Evolutionary conservation across 2,888 invertebrate genomes (phyloP), one percentile per base, ranked within the genome.

Genomic region (Parascotia fuliginaria): DNA sequence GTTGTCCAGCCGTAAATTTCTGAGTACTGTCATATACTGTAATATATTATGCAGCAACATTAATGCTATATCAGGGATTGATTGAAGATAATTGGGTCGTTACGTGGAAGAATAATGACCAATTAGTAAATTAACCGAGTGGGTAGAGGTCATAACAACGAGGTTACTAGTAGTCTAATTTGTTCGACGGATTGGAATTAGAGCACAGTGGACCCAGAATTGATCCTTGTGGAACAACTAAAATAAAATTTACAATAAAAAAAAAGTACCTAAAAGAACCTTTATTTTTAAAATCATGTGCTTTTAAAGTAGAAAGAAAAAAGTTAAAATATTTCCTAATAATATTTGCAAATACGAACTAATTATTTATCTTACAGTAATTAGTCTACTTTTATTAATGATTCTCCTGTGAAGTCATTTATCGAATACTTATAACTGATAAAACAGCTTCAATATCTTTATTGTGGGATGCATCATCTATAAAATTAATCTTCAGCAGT

Each of bases 1-100:
- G 53, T 73, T 66, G 64, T 70, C 70, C 60, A 65, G 71, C 57
- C 42, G 67, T 83, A 78, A 83, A 85, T 81, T 79, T 75, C 70
- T 55, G 54, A 65, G 64, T 71, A 76, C 77, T 82, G 80, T 83
- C 82, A 81, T 83, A 79, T 78, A 79, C 50, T 60, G 71, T 53
- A 73, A 76, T 81, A 80, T 76, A 79, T 81, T 79, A 78, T 76
- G 73, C 77, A 79, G 68, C 77, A 74, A 82, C 74, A 76, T 84
- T 83, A 82, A 85, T 81, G 77, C 73, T 81, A 71, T 81, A 83
- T 81, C 79, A 75, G 78, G 83, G 81, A 87, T 86, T 88, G 87
- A 90, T 89, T 89, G 87, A 81, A 80, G 77, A 79, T 86, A 89
- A 89, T 88, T 87, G 89, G 84, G 74, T 82, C 81, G 84, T 88